Percentiles rank a stretch among this genome's conserved stretches.
These are phyloP conservation scores for Platycnemis pennipes DNA, from an alignment of 2,888 invertebrate species.

Conservation along the genomic window DNA sequence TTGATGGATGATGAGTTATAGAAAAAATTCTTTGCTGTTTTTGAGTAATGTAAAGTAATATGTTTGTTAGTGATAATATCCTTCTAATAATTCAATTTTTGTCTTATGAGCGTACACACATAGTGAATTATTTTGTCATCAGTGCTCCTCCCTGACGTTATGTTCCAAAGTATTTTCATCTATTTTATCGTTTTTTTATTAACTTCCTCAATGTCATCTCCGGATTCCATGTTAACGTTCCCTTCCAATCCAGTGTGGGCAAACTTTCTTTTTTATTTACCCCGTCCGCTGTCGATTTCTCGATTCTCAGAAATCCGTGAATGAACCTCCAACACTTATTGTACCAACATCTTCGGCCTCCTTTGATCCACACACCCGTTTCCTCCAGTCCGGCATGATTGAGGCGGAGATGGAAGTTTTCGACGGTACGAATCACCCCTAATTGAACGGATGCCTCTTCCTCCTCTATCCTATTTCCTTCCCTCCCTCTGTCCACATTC, in stretches of 20 bases:
- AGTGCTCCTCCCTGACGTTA: too few relatives aligned
- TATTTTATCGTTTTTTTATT: neutral
- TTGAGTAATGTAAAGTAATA: too few relatives aligned
- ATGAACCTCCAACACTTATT: neutral
- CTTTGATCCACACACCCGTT: neutral
- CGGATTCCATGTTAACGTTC: neutral
- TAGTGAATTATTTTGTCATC: too few relatives aligned
- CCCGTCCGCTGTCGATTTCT: neutral
- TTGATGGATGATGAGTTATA: too few relatives aligned
- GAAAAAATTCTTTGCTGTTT: too few relatives aligned
- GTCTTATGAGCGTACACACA: too few relatives aligned
- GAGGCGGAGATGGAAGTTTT: neutral
- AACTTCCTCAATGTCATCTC: neutral
- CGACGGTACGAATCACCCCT: neutral
- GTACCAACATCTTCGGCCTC: neutral
- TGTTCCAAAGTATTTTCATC: neutral
- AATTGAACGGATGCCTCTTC: conserved; percentile 8
- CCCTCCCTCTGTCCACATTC: neutral
- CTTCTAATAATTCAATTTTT: too few relatives aligned
- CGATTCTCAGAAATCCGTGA: neutral
- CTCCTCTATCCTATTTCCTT: too few relatives aligned
- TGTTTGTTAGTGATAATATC: too few relatives aligned
- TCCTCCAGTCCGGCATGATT: neutral
- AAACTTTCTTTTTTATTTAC: neutral
- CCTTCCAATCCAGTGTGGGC: neutral